phyloP scores from a whole-genome alignment of 1,140 invertebrate genomes.

The Aethina tumida region DNA sequence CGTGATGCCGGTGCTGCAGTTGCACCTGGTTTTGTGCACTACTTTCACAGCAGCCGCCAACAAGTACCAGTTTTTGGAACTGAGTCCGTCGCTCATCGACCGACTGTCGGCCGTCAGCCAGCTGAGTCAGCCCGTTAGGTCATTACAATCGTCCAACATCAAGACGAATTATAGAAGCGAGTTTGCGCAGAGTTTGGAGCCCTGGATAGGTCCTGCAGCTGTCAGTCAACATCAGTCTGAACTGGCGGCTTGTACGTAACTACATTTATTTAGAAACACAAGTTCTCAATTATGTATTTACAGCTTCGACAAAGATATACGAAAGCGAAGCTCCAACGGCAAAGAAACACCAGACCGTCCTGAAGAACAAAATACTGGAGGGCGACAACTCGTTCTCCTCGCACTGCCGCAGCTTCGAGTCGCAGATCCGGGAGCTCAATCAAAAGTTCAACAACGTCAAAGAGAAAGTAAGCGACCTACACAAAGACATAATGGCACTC shows the following conservation, averaged over 20 bases:
- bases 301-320: slow-evolving; percentile 28
- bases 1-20: slow-evolving; percentile 54
- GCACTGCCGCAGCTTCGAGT: slow-evolving; percentile 55
- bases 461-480: slow-evolving; percentile 52
- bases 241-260: slow-evolving; percentile 25
- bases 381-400: slow-evolving; percentile 52
- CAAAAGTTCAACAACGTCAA: slow-evolving; percentile 52
- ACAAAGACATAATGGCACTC: slow-evolving; percentile 45
- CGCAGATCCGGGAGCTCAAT: slow-evolving; percentile 50
- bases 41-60: slow-evolving; percentile 56
- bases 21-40: slow-evolving; percentile 56
- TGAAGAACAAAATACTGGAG: slow-evolving; percentile 39
- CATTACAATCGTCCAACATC: slow-evolving; percentile 46
- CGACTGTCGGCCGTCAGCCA: slow-evolving; percentile 52
- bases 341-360: slow-evolving; percentile 37
- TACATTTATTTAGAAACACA: not conserved
- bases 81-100: slow-evolving; percentile 57
- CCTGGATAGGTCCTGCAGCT: slow-evolving; percentile 43
- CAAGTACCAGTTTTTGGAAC: slow-evolving; percentile 61
- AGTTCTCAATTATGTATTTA: slow-evolving; percentile 4
- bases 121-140: slow-evolving; percentile 53
- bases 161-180: slow-evolving; percentile 55
- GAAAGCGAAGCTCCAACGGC: slow-evolving; percentile 35
- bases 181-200: slow-evolving; percentile 52
- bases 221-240: slow-evolving; percentile 33